Base-by-base conservation (phyloP, 2,797 vertebrate species). In the Phalloptychus januarius region DNA sequence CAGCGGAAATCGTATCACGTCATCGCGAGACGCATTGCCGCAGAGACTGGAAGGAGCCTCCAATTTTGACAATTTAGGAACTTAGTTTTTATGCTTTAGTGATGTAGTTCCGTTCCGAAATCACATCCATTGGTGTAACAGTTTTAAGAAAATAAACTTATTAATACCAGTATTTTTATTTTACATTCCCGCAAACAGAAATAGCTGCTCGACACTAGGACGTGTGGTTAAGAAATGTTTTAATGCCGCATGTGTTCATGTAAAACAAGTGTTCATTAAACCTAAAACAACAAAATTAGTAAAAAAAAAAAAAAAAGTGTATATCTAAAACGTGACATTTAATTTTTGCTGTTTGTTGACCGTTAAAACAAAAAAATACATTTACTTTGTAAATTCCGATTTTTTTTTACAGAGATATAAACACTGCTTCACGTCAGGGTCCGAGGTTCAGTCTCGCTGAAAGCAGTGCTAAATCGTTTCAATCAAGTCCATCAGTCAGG, bases 401-500 rank as follows among this genome's bases (percentile, higher is more conserved):
- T 52, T 33, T 52, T 33, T 80, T 16, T 33, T 46, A 40, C 36
- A 1, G 44, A 73, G 44, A 33, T 44, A 50, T 33, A 38, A 61
- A 81, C 71, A 79, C 79, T 76, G 73, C 31, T 70, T 40, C 45
- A 4, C 18, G 70, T 44, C 67, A 2, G 79, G 48, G 85, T 73
- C 1, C 44, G n/a, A 65, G 78, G 56, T 75, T 85, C 38, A 52
- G 25, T 83, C 44, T 61, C 10, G 25, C 25, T 28, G 42, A 87
- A 54, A 80, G 74, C 74, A 79, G 31, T 74, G 69, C 52, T 31
- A 44, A 5, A 16, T 50, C 38, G 52, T 86, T 78, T 84, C 44
- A 85, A 86, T 82, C 42, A 83, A 76, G 74, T 81, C 75, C 71
- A 71, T 83, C 85, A 71, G 70, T 82, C 72, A 65, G 50, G 74